These are phyloP conservation scores for Burhinus oedicnemus DNA, from an alignment of 2,113 vertebrate genomes.

Conservation along the genomic window DNA sequence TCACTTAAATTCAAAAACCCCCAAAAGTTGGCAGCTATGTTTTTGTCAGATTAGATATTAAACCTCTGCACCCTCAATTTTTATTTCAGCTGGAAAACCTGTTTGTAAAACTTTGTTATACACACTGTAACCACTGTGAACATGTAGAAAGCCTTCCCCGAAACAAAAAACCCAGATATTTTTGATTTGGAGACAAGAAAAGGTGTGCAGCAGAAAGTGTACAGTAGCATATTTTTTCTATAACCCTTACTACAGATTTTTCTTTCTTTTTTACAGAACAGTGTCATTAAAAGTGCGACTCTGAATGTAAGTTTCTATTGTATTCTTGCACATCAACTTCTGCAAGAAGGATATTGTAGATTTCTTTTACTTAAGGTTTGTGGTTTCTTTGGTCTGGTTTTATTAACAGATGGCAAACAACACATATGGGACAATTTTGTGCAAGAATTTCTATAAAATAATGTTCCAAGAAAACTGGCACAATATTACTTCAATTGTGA, in stretches of 20 bases:
- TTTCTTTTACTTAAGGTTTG: neutral
- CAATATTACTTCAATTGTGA: slow-evolving; percentile 21
- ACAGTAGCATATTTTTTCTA: neutral
- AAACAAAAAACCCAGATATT: too few species aligned
- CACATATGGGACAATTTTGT: neutral
- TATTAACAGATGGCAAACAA: neutral
- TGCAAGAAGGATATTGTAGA: neutral
- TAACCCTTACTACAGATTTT: neutral
- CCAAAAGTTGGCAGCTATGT: too few species aligned
- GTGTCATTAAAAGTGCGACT: neutral
- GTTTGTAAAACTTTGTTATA: too few species aligned
- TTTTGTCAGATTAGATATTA: too few species aligned
- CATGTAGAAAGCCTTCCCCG: too few species aligned
- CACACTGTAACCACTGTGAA: too few species aligned
- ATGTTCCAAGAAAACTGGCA: neutral
- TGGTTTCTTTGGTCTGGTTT: neutral
- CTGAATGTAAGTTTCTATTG: neutral
- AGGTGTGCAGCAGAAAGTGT: too few species aligned
- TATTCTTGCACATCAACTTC: neutral
- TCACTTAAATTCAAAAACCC: too few species aligned
- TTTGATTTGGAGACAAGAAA: too few species aligned
- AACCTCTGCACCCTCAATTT: too few species aligned
- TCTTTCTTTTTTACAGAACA: neutral
- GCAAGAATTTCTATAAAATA: neutral
- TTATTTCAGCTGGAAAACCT: too few species aligned